Evolutionary conservation across 2,113 vertebrate species (phyloP), one percentile per base, ranked within the genome.

Genomic region (Zapornia atra): DNA sequence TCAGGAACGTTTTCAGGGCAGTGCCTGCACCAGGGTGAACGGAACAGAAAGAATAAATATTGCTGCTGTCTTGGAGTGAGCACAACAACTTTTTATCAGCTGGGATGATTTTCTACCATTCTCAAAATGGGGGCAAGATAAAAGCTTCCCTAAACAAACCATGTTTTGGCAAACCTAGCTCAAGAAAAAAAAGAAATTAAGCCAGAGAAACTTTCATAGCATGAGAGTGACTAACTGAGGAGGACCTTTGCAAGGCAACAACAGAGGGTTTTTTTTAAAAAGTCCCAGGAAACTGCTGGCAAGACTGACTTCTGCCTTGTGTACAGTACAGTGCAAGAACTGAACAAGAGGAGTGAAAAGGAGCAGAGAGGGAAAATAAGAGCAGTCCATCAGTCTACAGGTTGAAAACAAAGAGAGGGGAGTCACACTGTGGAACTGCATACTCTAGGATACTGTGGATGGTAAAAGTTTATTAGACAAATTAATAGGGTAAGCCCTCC

Each of bases 381-480:
- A 66, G 57, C 5, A 40, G 38, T 57, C 40, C 2, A 0, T 54
- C 63, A 77, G 57, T 31, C n/a, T 93, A 40, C 48, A 53, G n/a
- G 42, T 12, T 63, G 54, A 57, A 81, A 95, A 53, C 53, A 68
- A 64, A 80, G 40, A 33, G 40, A 69, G 68, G 57, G 15, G 44
- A 86, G 65, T 51, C 21, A 19, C 25, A 15, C 53, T 40, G 20
- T 51, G 60, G 21, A 86, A 90, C 53, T 82, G 51, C 5, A 2
- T 0, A 18, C 81, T 70, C 29, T 57, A 40, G 82, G 64, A 73
- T 59, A 78, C 29, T 48, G 54, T 48, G 60, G 18, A 59, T 53
- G 44, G 60, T 90, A 78, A 86, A 90, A 73, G 60, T 82, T 79
- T 79, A 90, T 86, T 82, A 86, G 66, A 73, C 42, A 78, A 92